Conservation (phyloP, 2,888 invertebrate genomes). For the Dione vanillae region DNA sequence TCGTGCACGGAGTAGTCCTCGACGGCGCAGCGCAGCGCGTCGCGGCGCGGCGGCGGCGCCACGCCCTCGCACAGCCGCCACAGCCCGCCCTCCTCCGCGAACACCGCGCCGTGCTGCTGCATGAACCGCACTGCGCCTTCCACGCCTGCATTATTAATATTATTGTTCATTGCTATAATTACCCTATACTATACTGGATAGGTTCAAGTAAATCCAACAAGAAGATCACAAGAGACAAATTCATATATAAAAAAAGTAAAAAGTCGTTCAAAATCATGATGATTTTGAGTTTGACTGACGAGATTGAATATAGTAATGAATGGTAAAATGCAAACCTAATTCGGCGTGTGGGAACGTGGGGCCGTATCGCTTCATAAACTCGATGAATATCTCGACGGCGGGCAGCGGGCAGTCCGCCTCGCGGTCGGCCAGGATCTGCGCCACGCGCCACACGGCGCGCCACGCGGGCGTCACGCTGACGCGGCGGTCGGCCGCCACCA, state of each 20-base stretch:
- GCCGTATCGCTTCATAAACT: slow-evolving; percentile 68
- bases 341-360: slow-evolving; percentile 63
- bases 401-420: slow-evolving; percentile 49
- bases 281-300: no score
- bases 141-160: slow-evolving; percentile 53
- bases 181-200: no score
- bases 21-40: slow-evolving; percentile 40
- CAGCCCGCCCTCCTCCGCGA: slow-evolving; percentile 50
- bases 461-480: slow-evolving; percentile 63
- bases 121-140: slow-evolving; percentile 65
- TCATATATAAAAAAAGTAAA: neutral
- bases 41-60: slow-evolving; percentile 54
- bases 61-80: slow-evolving; percentile 65
- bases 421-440: slow-evolving; percentile 64
- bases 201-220: no score
- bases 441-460: slow-evolving; percentile 73
- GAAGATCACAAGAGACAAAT: neutral
- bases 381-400: slow-evolving; percentile 58
- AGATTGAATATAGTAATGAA: no score
- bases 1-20: slow-evolving; percentile 76
- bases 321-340: slow-evolving; percentile 57
- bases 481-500: slow-evolving; percentile 53
- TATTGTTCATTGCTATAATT: no score
- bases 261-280: no score
- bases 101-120: slow-evolving; percentile 51